Conservation (phyloP, 2,888 invertebrate species). For the Rhogogaster chlorosoma region DNA sequence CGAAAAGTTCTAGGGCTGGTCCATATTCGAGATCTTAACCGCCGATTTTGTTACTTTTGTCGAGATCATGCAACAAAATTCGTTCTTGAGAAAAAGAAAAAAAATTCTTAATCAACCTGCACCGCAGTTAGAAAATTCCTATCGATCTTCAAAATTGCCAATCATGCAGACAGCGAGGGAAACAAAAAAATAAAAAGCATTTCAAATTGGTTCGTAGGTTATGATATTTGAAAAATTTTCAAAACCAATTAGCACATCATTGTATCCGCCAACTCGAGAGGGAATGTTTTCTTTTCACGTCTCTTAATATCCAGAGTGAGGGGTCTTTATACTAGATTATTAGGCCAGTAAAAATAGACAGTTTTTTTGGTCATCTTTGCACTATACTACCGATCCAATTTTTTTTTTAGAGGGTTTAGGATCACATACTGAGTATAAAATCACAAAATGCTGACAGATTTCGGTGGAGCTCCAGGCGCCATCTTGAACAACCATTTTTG, state of each 20-base stretch:
- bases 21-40: too few species aligned
- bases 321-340: neutral
- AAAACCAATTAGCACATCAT: constrained; percentile 34
- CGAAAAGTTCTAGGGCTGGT: too few species aligned
- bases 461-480: too few species aligned
- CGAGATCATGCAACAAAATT: neutral
- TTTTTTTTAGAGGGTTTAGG: too few species aligned
- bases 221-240: constrained; percentile 29
- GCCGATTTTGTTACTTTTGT: too few species aligned
- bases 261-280: neutral
- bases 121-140: neutral
- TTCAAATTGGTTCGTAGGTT: neutral
- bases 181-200: neutral
- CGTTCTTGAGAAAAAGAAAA: neutral
- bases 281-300: neutral
- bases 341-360: too few species aligned
- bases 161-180: neutral
- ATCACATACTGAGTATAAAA: too few species aligned
- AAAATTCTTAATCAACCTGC: neutral
- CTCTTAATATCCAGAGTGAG: neutral
- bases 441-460: too few species aligned
- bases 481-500: too few species aligned
- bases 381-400: too few species aligned
- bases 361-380: too few species aligned
- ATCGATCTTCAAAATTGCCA: neutral